Evolutionary conservation across 2,797 vertebrate genomes (phyloP).

Genomic region (Scolopax rusticola): DNA sequence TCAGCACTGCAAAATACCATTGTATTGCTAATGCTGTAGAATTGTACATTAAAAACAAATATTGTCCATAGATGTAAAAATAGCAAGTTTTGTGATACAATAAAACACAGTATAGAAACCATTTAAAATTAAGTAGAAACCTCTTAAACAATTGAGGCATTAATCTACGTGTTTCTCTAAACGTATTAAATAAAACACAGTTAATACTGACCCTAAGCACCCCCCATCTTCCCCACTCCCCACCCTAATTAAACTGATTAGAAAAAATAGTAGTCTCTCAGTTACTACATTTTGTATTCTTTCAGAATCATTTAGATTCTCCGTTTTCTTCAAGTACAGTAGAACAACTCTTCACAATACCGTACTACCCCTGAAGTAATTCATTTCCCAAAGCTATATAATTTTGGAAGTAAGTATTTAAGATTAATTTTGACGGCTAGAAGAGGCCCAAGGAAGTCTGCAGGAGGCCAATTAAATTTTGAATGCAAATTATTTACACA

Average conservation of each 20-base stretch:
- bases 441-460: constrained; percentile 18
- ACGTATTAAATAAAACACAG: constrained; percentile 62
- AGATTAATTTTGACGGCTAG: constrained; percentile 22
- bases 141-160: constrained; percentile 70
- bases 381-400: neutral
- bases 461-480: constrained; percentile 41
- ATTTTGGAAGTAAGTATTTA: constrained; percentile 28
- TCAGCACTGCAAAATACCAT: constrained; percentile 62
- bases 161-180: constrained; percentile 67
- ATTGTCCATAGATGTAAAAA: constrained; percentile 79
- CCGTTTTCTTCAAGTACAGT: constrained; percentile 57
- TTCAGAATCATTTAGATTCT: constrained; percentile 32
- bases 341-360: constrained; percentile 48
- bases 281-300: constrained; percentile 14
- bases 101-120: constrained; percentile 77
- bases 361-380: constrained; percentile 9
- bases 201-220: constrained; percentile 54
- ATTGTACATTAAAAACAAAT: constrained; percentile 77
- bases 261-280: constrained; percentile 41
- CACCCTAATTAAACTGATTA: constrained; percentile 42
- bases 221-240: neutral
- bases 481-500: constrained; percentile 62
- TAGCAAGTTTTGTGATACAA: constrained; percentile 76
- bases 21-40: constrained; percentile 61
- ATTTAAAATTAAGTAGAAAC: constrained; percentile 73